Evolutionary conservation across 2,888 invertebrate genomes (phyloP).

Genomic region (Tipula vernalis): DNA sequence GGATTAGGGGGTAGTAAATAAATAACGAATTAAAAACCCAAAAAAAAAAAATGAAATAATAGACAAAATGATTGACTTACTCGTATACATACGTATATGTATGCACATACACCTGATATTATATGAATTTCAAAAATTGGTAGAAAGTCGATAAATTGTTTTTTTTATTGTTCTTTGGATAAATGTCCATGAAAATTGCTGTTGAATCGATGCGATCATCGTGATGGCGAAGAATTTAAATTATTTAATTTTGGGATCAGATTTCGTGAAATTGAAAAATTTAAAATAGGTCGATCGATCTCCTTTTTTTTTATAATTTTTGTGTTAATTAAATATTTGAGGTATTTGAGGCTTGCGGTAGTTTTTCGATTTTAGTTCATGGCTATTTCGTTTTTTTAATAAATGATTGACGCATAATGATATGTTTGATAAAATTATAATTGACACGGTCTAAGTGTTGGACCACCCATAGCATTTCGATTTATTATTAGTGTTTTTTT

Average conservation of each 20-base stretch:
- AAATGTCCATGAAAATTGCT: neutral
- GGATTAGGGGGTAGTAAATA: neutral
- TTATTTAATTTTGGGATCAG: neutral
- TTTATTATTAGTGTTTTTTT: neutral
- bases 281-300: neutral
- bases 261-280: neutral
- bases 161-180: neutral
- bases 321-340: neutral
- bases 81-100: too few species aligned
- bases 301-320: neutral
- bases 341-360: too few species aligned
- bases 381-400: neutral
- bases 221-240: neutral
- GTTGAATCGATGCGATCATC: neutral
- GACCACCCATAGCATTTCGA: neutral
- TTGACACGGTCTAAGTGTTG: neutral
- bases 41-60: neutral
- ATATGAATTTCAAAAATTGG: neutral
- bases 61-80: neutral
- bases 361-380: neutral
- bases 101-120: neutral
- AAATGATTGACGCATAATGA: neutral
- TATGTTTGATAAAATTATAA: neutral
- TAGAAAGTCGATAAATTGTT: neutral
- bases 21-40: neutral